These are phyloP conservation scores for Blomia tropicalis DNA, from an alignment of 2,888 invertebrate species.

Conservation along the genomic window DNA sequence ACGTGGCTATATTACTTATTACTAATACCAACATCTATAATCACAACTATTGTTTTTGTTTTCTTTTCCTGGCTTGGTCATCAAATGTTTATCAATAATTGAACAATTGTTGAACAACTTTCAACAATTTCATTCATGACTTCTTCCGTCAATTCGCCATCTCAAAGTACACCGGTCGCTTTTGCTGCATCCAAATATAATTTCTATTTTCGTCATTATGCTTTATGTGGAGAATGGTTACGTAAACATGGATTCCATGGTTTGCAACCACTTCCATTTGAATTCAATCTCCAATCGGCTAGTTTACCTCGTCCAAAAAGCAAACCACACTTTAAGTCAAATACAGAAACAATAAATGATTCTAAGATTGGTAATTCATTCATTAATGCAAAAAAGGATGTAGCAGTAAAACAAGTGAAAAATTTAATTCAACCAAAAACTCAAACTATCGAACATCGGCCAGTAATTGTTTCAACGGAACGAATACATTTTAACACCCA, in stretches of 20 bases:
- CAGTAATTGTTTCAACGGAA: background rate
- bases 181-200: background rate
- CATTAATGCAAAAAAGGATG: background rate
- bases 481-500: background rate
- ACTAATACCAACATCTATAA: background rate
- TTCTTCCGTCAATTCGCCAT: background rate
- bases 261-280: background rate
- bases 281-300: background rate
- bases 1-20: slow-evolving; percentile 1
- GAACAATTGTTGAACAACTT: background rate
- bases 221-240: background rate
- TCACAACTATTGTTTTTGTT: background rate
- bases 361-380: background rate
- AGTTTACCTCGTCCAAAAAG: background rate
- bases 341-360: no score
- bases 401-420: background rate
- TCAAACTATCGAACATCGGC: background rate
- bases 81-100: slow-evolving; percentile 16
- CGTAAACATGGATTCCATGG: background rate
- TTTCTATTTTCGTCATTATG: background rate
- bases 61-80: slow-evolving; percentile 2
- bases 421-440: background rate
- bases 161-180: background rate
- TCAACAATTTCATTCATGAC: background rate
- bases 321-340: no score